phyloP scores from a whole-genome alignment of 2,888 invertebrate genomes.

The Ormyrus rosae region DNA sequence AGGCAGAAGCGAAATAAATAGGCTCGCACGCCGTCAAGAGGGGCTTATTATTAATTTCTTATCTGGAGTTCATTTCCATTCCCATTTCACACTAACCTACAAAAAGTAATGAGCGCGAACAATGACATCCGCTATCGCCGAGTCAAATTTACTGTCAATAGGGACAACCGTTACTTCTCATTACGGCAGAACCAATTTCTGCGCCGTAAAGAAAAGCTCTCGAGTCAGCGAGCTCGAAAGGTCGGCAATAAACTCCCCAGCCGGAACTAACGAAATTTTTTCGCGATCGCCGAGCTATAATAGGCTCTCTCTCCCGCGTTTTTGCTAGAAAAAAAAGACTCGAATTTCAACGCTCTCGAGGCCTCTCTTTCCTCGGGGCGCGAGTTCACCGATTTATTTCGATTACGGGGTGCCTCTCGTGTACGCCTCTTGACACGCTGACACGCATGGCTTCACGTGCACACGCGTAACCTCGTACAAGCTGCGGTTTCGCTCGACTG shows the following conservation, averaged over 20 bases:
- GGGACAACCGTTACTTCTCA: constrained; percentile 41
- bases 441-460: constrained; percentile 6
- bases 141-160: constrained; percentile 9
- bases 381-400: background rate
- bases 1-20: background rate
- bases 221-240: constrained; percentile 9
- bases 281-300: too few relatives aligned
- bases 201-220: background rate
- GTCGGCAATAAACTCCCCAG: background rate
- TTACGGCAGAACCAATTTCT: constrained; percentile 1
- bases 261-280: background rate
- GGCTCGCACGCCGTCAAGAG: background rate
- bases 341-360: too few relatives aligned
- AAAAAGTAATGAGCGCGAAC: constrained; percentile 33
- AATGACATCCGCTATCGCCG: constrained; percentile 20
- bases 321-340: too few relatives aligned
- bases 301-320: too few relatives aligned
- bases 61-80: constrained; percentile 15
- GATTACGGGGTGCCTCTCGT: background rate
- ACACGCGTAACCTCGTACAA: constrained; percentile 2
- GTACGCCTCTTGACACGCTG: constrained; percentile 8
- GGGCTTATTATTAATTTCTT: constrained; percentile 17
- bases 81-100: constrained; percentile 30
- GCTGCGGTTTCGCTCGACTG: background rate
- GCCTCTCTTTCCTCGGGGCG: too few relatives aligned